phyloP scores from a whole-genome alignment of 2,888 invertebrate genomes.

The Lasioglossum vierecki region DNA sequence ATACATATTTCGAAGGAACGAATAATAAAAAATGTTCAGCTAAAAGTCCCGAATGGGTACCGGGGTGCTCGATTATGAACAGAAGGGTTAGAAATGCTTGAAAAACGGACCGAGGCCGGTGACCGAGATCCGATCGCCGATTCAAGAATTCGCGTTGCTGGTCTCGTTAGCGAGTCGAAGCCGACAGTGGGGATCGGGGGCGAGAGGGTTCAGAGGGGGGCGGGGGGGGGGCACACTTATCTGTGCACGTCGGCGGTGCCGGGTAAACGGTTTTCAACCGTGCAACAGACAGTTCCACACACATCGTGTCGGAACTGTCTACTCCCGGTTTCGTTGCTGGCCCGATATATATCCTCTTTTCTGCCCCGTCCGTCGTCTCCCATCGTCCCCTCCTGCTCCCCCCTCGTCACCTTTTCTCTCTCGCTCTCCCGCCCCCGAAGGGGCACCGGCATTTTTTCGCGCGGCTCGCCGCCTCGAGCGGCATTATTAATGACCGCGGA shows the following conservation, averaged over 20 bases:
- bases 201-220: background rate
- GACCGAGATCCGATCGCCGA: conserved; percentile 20
- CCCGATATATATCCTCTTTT: conserved; percentile 58
- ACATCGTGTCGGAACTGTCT: conserved; percentile 47
- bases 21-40: background rate
- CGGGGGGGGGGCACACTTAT: conserved; percentile 42
- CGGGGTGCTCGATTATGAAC: background rate
- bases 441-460: conserved; percentile 44
- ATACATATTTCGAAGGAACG: too few species aligned
- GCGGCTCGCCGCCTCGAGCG: conserved; percentile 53
- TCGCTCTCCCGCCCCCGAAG: background rate
- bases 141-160: conserved; percentile 39
- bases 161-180: conserved; percentile 53
- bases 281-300: conserved; percentile 58
- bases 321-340: conserved; percentile 44
- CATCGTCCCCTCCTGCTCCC: background rate
- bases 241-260: conserved; percentile 54
- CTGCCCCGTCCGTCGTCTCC: conserved; percentile 14
- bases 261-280: conserved; percentile 53
- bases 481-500: conserved; percentile 72
- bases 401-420: conserved; percentile 10
- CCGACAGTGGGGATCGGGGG: conserved; percentile 25
- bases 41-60: background rate
- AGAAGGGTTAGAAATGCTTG: background rate
- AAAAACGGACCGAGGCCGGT: background rate